Conservation (phyloP, 2,888 invertebrate genomes). For the Limnephilus marmoratus region DNA sequence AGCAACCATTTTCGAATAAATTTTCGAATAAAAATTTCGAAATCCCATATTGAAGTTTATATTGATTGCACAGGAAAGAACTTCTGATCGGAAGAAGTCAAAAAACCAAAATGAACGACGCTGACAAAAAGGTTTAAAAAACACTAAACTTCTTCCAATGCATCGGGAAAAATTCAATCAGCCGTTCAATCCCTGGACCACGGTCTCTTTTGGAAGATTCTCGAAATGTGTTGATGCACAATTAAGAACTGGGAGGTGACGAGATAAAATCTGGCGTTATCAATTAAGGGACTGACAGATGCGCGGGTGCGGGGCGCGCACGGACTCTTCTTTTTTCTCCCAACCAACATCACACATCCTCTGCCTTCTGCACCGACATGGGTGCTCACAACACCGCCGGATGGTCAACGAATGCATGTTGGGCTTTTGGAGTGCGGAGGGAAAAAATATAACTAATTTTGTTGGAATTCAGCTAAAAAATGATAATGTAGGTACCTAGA, state of each 20-base stretch:
- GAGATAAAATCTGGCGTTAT: slow-evolving; percentile 64
- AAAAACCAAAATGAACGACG: neutral
- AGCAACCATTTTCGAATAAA: no score
- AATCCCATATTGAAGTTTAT: neutral
- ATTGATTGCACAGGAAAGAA: neutral
- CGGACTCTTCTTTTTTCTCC: neutral
- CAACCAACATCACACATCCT: neutral
- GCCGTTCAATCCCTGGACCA: neutral
- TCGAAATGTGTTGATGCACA: slow-evolving; percentile 57
- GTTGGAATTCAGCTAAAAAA: neutral
- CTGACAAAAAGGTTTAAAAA: neutral
- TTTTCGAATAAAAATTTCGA: neutral
- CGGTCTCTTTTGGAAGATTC: neutral
- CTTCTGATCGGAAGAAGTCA: neutral
- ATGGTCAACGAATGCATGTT: neutral
- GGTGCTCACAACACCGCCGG: neutral
- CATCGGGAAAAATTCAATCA: neutral
- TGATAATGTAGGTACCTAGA: neutral
- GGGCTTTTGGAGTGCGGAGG: neutral
- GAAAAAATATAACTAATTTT: neutral
- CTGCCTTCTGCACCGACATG: neutral
- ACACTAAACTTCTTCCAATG: neutral
- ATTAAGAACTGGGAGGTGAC: slow-evolving; percentile 64
- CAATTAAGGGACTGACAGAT: slow-evolving; percentile 64
- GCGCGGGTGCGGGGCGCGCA: slow-evolving; percentile 50